Percentiles rank a stretch among this genome's conserved stretches.
These are phyloP conservation scores for Galeruca laticollis DNA, from an alignment of 2,888 invertebrate species.

Conservation along the genomic window DNA sequence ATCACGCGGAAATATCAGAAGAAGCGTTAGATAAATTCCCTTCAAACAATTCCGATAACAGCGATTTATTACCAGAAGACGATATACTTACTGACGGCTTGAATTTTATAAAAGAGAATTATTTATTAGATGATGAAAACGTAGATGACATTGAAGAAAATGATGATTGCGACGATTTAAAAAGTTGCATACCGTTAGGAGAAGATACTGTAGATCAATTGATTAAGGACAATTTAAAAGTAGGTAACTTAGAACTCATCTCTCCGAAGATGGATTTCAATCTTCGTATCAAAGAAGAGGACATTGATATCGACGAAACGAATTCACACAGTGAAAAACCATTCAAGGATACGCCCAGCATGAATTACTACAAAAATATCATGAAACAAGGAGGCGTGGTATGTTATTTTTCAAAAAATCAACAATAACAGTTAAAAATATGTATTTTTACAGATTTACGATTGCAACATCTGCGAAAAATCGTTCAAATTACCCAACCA, in stretches of 20 bases:
- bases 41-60: constrained; percentile 14
- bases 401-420: not conserved
- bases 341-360: constrained; percentile 37
- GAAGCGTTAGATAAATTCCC: constrained; percentile 10
- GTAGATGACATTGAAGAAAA: constrained; percentile 16
- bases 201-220: constrained; percentile 47
- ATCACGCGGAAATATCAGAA: constrained; percentile 6
- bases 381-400: constrained; percentile 30
- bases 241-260: constrained; percentile 44
- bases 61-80: constrained; percentile 24
- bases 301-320: not conserved
- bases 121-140: constrained; percentile 25
- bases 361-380: constrained; percentile 43
- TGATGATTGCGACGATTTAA: constrained; percentile 43
- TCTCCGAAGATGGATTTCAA: constrained; percentile 42
- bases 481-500: constrained; percentile 52
- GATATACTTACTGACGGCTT: constrained; percentile 31
- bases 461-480: constrained; percentile 49
- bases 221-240: constrained; percentile 45
- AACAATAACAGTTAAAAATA: too few species aligned
- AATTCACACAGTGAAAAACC: not conserved
- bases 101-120: constrained; percentile 34
- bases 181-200: constrained; percentile 42
- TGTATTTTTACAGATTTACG: not conserved
- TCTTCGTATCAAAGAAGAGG: constrained; percentile 23